A percentile compares a stretch with the other conserved stretches of the same genome.
Evolutionary conservation across 2,888 invertebrate genomes (phyloP).

Genomic region (Callinectes sapidus): DNA sequence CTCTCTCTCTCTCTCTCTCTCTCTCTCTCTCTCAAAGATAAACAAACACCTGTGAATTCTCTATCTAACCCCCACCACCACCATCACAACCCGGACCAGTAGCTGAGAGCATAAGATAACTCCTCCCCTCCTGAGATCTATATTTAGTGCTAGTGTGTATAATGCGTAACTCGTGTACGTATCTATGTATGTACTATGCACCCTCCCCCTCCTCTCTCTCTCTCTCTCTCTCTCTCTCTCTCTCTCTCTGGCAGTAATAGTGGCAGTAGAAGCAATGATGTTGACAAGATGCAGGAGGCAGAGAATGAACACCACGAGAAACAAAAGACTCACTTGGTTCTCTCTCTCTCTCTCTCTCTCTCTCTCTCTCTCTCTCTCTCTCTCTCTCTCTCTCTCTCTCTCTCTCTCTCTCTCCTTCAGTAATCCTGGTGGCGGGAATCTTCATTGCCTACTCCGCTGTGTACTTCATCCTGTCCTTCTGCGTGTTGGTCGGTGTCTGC

Average conservation of each 20-base stretch:
- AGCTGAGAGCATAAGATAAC: not conserved
- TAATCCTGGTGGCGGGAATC: slow-evolving; percentile 38
- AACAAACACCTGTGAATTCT: slow-evolving; percentile 16
- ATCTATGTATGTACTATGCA: not conserved
- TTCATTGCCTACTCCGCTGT: slow-evolving; percentile 43
- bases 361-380: not conserved
- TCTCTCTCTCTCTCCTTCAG: slow-evolving; percentile 17
- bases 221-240: not conserved
- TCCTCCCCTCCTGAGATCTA: not conserved
- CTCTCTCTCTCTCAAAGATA: not conserved
- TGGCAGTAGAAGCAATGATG: not conserved
- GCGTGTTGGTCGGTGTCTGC: slow-evolving; percentile 42
- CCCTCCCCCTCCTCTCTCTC: not conserved
- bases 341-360: not conserved
- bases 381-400: not conserved
- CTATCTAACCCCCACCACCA: not conserved
- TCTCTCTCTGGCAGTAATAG: not conserved
- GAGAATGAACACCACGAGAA: not conserved
- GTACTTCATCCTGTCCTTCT: slow-evolving; percentile 52
- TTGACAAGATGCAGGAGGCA: not conserved
- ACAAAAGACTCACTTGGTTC: not conserved
- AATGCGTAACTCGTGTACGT: not conserved
- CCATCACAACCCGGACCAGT: not conserved
- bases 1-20: slow-evolving; percentile 34
- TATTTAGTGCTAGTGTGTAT: slow-evolving; percentile 23